Conservation (phyloP, 2,797 vertebrate species). For the Lerista edwardsae region DNA sequence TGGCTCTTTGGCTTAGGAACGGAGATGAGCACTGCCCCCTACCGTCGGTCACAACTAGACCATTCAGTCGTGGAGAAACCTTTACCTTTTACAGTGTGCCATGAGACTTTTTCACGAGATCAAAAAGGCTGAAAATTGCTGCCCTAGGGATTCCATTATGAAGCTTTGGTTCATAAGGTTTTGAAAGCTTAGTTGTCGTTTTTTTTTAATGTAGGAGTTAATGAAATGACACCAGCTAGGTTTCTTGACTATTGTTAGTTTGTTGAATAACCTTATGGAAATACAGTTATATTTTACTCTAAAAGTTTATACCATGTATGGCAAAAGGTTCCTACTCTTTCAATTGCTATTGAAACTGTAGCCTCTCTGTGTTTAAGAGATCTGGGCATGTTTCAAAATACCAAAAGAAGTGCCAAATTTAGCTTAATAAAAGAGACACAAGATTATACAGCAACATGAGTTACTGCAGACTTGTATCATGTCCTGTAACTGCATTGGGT, state of each 20-base stretch:
- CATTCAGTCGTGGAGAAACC: too few species aligned
- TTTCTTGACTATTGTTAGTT: not conserved
- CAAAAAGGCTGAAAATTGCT: too few species aligned
- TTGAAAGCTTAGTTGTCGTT: not conserved
- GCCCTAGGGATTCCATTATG: conserved; percentile 24
- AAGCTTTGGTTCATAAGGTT: not conserved
- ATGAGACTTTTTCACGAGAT: too few species aligned
- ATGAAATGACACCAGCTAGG: not conserved
- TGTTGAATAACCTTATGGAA: conserved; percentile 28
- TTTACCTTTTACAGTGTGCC: too few species aligned
- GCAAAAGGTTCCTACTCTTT: conserved; percentile 36
- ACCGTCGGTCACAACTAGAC: too few species aligned
- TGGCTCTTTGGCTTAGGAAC: too few species aligned
- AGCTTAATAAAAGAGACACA: conserved; percentile 35
- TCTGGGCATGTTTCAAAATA: conserved; percentile 32
- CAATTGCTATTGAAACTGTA: conserved; percentile 26
- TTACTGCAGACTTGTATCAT: conserved; percentile 42
- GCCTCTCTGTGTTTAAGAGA: conserved; percentile 39
- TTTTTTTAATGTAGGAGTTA: not conserved
- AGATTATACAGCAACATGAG: conserved; percentile 40
- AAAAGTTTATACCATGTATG: conserved; percentile 40
- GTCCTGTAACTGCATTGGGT: conserved; percentile 31
- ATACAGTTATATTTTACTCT: conserved; percentile 32
- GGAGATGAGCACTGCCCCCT: too few species aligned
- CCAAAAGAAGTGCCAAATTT: conserved; percentile 36